These are phyloP conservation scores for Nemotelus nigrinus DNA, from an alignment of 2,888 invertebrate genomes.

Conservation along the genomic window DNA sequence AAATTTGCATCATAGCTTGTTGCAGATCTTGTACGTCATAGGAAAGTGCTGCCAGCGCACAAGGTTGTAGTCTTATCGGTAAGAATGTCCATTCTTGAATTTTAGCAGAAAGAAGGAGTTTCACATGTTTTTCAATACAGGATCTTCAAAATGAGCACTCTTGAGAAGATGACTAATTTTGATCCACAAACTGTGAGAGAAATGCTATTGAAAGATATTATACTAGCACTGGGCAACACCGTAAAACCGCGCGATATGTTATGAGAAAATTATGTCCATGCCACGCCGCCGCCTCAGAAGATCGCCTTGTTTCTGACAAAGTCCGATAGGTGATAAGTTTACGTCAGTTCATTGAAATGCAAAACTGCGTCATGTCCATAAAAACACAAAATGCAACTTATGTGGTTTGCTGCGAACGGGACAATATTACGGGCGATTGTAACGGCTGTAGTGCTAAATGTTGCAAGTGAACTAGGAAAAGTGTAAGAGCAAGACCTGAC, in stretches of 20 bases:
- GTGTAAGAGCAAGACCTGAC: constrained; percentile 11
- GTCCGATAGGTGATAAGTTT: constrained; percentile 40
- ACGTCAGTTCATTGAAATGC: constrained; percentile 32
- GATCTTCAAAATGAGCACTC: too few relatives aligned
- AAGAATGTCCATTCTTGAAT: neutral
- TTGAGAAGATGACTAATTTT: too few relatives aligned
- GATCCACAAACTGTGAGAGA: too few relatives aligned
- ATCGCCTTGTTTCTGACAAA: constrained; percentile 41
- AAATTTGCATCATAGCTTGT: constrained; percentile 31
- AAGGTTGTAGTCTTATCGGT: neutral
- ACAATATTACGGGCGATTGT: constrained; percentile 30
- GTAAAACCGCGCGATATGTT: neutral
- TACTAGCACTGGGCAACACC: neutral
- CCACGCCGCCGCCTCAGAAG: constrained; percentile 37
- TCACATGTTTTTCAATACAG: too few relatives aligned
- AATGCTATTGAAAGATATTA: too few relatives aligned
- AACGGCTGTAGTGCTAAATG: constrained; percentile 10
- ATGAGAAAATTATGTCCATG: constrained; percentile 39
- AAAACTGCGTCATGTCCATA: constrained; percentile 37
- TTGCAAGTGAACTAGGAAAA: constrained; percentile 13
- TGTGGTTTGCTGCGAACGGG: neutral
- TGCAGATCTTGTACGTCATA: neutral
- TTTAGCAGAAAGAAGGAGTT: too few relatives aligned
- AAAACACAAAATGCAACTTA: constrained; percentile 13
- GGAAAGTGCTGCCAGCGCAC: neutral